Evolutionary conservation across 2,113 vertebrate genomes (phyloP), one percentile per base, ranked within the genome.

Genomic region (Sminthopsis crassicaudata): DNA sequence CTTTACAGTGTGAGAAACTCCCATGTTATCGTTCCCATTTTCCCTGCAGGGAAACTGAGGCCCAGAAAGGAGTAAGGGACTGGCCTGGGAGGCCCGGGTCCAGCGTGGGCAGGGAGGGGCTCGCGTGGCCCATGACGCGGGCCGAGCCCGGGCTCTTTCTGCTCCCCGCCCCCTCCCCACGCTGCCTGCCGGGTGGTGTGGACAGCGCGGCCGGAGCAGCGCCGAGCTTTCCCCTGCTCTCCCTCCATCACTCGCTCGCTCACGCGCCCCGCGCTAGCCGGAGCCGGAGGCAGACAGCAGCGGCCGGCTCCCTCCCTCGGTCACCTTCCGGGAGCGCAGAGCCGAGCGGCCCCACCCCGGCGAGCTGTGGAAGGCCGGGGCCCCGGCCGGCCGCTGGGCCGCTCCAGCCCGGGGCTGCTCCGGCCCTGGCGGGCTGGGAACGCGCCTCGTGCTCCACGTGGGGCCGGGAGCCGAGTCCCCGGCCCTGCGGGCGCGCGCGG

Each of bases 331-430:
- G 60, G 53, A 97, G 88, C 55, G 0, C 7, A 94, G 88, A 54
- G 88, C 52, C 93, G 91, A 96, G 91, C 90, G n/a, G 92, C 55
- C 55, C 55, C 27, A 57, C 55, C 55, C 55, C 55, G 25, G 54
- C 26, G 25, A 57, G 57, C 57, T 30, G 27, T 30, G 57, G 57
- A 27, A 60, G 19, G 53, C 53, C 53, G 14, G 53, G 14, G 50
- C 50, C 9, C 50, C 50, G 50, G 50, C 50, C 50, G 50, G 50
- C 50, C 50, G 50, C 50, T 51, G 8, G 50, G 91, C 89, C 52
- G 22, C 50, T 90, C 90, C 53, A 53, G 88, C 51, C 90, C 93
- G 91, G 60, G 8, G 93, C 89, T 91, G 26, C 90, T 53, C 89
- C 46, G 90, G 89, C 36, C 89, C 42, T 42, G 0, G 26, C n/a